Evolutionary conservation across 2,797 vertebrate species (phyloP), one percentile per base, ranked within the genome.

Genomic region (Coregonus suidteri): DNA sequence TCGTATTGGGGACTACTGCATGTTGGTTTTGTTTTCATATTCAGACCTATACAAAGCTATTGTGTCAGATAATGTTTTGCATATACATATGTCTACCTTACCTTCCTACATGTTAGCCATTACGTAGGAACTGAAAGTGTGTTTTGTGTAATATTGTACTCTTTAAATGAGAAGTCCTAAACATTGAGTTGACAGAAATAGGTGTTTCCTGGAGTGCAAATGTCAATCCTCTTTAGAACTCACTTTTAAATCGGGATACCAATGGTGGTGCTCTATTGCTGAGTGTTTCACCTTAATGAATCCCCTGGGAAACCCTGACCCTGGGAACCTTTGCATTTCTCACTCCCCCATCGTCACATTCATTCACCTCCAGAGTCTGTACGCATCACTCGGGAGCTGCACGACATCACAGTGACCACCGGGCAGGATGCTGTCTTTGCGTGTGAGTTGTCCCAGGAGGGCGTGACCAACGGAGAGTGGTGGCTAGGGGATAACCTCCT

Each of bases 401-500:
- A 93, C 84, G 96, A 96, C 80, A 90, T 94, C 81, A 97, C 97
- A 14, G 96, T 99, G 92, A 95, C 91, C 89, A 96, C 95, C 35
- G 97, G 98, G 41, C 96, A 98, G 89, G 95, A 96, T 0, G 98
- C 98, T 59, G 92, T 94, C 0, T 99, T 99, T 91, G 95, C 94
- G 87, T 98, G 98, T 1, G 93, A 97, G 93, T 91, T 99, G 89
- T 98, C 98, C 1, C 90, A 92, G 4, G 85, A 92, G 0, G 94
- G 93, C 1, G 90, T 96, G 89, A 94, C 87, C 30, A 93, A 94
- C 0, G 94, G 93, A 62, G 94, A 95, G 83, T 99, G 98, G 98
- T 99, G 98, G 97, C 95, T 99, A 0, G 96, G 94, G 59, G 96
- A 98, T 86, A 96, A 97, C 80, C 94, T 94, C 81, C 97, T 99